phyloP scores from a whole-genome alignment of 2,113 vertebrate species.

The Platycercus adscitus region DNA sequence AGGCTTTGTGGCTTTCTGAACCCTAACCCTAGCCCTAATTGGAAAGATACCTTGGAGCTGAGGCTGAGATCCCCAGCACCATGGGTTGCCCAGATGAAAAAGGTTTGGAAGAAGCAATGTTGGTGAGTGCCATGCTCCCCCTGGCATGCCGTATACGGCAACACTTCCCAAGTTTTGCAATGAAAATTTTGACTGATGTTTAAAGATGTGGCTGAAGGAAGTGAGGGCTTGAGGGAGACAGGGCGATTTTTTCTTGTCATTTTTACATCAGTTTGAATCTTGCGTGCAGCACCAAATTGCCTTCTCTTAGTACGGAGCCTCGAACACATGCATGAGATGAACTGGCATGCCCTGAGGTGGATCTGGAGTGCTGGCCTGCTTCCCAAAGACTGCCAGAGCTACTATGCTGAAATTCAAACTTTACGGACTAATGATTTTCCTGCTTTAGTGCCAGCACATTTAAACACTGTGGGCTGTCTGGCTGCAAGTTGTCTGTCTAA shows the following conservation, averaged over 20 bases:
- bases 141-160: neutral
- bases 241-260: neutral
- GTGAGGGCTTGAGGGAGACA: neutral
- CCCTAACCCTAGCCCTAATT: neutral
- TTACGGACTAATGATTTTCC: neutral
- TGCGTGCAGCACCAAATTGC: neutral
- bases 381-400: conserved; percentile 32
- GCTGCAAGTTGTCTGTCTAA: neutral
- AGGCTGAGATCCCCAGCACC: neutral
- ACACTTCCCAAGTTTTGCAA: neutral
- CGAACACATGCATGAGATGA: neutral
- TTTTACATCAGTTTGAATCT: neutral
- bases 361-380: neutral
- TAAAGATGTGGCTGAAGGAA: neutral
- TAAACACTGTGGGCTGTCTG: neutral
- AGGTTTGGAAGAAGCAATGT: neutral
- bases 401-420: neutral
- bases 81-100: neutral
- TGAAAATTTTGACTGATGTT: neutral
- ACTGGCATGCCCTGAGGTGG: neutral
- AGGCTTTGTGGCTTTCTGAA: neutral
- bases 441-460: neutral
- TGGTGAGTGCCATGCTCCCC: neutral
- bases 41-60: neutral
- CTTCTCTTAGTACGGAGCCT: neutral